Conservation (phyloP, 2,888 invertebrate genomes). For the Odontocerum albicorne region DNA sequence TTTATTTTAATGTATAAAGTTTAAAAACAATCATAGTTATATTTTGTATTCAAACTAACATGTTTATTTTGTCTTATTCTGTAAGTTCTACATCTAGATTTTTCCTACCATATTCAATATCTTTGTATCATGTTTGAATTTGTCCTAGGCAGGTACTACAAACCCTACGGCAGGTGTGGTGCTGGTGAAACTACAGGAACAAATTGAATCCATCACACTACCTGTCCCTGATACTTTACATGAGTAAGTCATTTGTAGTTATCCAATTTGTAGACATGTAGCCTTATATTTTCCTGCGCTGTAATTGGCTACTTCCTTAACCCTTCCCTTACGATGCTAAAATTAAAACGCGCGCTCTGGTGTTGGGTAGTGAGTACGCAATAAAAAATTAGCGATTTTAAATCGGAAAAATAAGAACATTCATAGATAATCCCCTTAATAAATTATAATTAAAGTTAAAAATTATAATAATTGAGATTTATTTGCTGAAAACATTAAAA, state of each 20-base stretch:
- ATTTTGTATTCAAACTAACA: background rate
- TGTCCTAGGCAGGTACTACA: conserved; percentile 49
- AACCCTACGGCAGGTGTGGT: conserved; percentile 52
- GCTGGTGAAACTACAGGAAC: conserved; percentile 42
- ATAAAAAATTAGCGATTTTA: no score
- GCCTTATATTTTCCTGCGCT: no score
- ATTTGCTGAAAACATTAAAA: no score
- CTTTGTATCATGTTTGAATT: conserved; percentile 11
- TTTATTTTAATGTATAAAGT: background rate
- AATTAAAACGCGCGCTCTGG: no score
- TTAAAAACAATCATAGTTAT: background rate
- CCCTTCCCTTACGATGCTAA: no score
- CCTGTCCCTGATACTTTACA: conserved; percentile 25
- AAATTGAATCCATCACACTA: conserved; percentile 7
- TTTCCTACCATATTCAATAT: no score
- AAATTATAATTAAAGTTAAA: no score
- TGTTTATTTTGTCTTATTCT: background rate
- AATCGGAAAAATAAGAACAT: no score
- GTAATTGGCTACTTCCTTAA: no score
- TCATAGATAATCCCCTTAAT: no score
- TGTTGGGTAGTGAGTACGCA: no score
- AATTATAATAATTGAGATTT: no score
- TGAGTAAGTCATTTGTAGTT: conserved; percentile 23
- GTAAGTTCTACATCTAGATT: background rate
- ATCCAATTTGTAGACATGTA: background rate